Evolutionary conservation across 2,888 invertebrate species (phyloP).

Genomic region (Oscheius sp.): DNA sequence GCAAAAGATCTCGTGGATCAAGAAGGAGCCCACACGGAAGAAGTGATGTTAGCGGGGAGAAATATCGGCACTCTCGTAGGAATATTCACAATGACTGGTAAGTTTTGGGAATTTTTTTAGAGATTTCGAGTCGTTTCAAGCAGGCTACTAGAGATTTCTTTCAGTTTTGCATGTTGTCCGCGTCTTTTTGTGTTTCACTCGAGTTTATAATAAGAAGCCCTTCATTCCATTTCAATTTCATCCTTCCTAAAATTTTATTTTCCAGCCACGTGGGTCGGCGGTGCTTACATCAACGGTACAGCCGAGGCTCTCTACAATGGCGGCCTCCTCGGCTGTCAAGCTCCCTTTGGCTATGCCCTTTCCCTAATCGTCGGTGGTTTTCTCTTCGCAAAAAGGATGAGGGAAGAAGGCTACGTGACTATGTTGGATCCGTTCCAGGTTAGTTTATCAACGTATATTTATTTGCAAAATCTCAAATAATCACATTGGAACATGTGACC

Average conservation of each 20-base stretch:
- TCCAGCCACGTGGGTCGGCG: constrained; percentile 98
- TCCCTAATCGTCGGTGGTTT: constrained; percentile 92
- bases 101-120: constrained; percentile 3
- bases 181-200: too few species aligned
- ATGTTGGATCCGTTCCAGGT: constrained; percentile 91
- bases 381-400: constrained; percentile 98
- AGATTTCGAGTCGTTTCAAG: too few species aligned
- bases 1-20: constrained; percentile 51
- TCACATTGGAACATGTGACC: constrained; percentile 26
- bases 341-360: constrained; percentile 97
- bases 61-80: constrained; percentile 95
- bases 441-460: not conserved
- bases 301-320: constrained; percentile 94
- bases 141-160: too few species aligned
- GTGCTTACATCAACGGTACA: constrained; percentile 98
- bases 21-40: constrained; percentile 84
- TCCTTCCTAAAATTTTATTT: not conserved
- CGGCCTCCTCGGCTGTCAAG: constrained; percentile 91
- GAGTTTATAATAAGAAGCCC: too few species aligned
- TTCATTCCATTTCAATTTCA: too few species aligned
- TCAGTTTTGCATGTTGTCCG: too few species aligned
- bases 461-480: not conserved
- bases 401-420: constrained; percentile 90
- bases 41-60: constrained; percentile 96
- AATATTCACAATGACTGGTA: constrained; percentile 98